Base-by-base conservation (phyloP, 64 coral and sea anemone species). In the Catalaphyllia jardinei region DNA sequence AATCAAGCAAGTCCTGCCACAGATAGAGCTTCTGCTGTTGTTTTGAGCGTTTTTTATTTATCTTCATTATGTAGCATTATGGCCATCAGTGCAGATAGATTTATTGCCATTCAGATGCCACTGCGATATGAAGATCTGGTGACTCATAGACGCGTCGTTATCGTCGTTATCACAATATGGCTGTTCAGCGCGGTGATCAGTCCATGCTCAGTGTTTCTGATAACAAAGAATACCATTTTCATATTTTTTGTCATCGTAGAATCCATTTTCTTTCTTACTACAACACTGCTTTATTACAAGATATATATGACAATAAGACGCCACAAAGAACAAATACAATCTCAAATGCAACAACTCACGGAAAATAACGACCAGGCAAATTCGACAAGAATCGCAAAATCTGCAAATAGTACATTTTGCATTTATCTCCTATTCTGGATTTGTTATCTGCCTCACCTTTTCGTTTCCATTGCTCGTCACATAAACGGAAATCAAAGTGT, bases 301-400 rank as follows among this genome's bases (percentile, higher is more conserved):
- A 61, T 80, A 33, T 80, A 80, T 80, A 22, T 80, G 11, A 80
- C 78, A 1, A 25, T 80, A 13, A 80, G 54, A 80, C 54, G 78
- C 1, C 78, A 80, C 52, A 61, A 80, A 2, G 18, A 61, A 20
- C 54, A 61, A 31, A 61, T 80, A 29, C 15, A 31, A 10, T 18
- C 28, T 17, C 25, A 31, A 17, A 27, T 6, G 15, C 52, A 80
- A 19, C 28, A 15, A 31, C 3, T 61, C 31, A 12, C 9, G 2
- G 28, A 79, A 12, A 59, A 24, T 14, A 28, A 8, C 17, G 28
- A 61, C n/a, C 22, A 12, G 11, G 17, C 25, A 69, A 25, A 69
- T n/a, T 11, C 10, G 10, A 22, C 22, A 24, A 69, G 20, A 27
- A 11, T 29, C 25, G 29, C 22, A 24, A 69, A 69, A 69, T 69